Conservation (phyloP, 2,113 vertebrate genomes). For the Columbina picui region DNA sequence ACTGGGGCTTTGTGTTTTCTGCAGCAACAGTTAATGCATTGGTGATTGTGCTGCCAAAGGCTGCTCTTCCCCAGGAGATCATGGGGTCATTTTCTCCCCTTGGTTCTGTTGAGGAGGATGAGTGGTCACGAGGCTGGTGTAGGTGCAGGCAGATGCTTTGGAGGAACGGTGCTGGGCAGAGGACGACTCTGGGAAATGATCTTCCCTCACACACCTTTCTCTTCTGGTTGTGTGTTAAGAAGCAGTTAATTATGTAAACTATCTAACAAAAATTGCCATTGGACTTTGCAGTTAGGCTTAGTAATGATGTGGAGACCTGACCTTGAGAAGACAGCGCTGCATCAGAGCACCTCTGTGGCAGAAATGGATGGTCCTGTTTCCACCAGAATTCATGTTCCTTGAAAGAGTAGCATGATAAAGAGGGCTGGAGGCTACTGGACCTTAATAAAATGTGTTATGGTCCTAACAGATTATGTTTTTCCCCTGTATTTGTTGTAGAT, state of each 20-base stretch:
- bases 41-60: neutral
- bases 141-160: rapidly evolving
- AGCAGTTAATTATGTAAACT: neutral
- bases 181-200: neutral
- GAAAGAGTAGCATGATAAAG: neutral
- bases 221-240: neutral
- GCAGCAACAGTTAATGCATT: neutral
- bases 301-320: neutral
- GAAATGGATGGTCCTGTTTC: neutral
- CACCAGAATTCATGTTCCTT: neutral
- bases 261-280: neutral
- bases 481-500: neutral
- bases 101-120: neutral
- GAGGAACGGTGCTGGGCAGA: neutral
- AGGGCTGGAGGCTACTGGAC: neutral
- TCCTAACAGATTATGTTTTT: neutral
- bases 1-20: neutral
- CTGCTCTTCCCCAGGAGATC: neutral
- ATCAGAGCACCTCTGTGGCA: neutral
- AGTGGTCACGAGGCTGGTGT: neutral
- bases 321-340: neutral
- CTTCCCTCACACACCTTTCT: neutral
- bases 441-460: neutral
- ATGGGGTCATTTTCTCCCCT: neutral
- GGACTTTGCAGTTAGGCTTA: neutral